These are phyloP conservation scores for Galendromus occidentalis DNA, from an alignment of 1,140 invertebrate genomes.

Conservation along the genomic window DNA sequence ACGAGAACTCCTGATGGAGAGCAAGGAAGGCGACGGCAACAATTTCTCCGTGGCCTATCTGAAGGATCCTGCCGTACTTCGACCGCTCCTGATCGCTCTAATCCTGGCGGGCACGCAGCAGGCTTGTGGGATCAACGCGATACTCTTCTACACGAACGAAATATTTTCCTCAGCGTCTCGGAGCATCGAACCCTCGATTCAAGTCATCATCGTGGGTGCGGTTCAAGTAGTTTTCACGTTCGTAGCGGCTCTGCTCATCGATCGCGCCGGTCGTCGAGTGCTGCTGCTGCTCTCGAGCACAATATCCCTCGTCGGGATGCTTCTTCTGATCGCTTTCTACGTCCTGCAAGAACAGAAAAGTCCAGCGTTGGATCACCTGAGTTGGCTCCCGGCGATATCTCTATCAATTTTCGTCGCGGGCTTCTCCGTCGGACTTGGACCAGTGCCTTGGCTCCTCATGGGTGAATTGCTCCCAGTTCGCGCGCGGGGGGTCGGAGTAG, in stretches of 20 bases:
- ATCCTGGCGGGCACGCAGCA: slow-evolving; percentile 86
- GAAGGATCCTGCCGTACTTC: slow-evolving; percentile 42
- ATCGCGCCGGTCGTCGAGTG: slow-evolving; percentile 59
- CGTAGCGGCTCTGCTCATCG: slow-evolving; percentile 57
- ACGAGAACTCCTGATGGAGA: slow-evolving; percentile 14
- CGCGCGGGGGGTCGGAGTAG: slow-evolving; percentile 60
- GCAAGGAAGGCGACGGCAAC: slow-evolving; percentile 29
- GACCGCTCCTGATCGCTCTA: slow-evolving; percentile 52
- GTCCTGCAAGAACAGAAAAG: slow-evolving; percentile 30
- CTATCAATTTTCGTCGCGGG: slow-evolving; percentile 66
- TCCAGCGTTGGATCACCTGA: slow-evolving; percentile 35
- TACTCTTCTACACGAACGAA: slow-evolving; percentile 69
- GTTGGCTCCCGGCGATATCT: slow-evolving; percentile 58
- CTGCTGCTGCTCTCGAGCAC: slow-evolving; percentile 50
- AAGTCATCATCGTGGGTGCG: slow-evolving; percentile 59
- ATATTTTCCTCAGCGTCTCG: slow-evolving; percentile 49
- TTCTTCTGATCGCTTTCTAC: slow-evolving; percentile 35
- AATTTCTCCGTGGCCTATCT: slow-evolving; percentile 33
- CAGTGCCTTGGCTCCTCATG: slow-evolving; percentile 83
- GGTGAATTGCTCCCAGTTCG: slow-evolving; percentile 70
- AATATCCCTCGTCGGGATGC: slow-evolving; percentile 35
- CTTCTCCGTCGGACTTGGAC: slow-evolving; percentile 73
- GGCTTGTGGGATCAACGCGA: slow-evolving; percentile 70
- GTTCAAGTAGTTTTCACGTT: slow-evolving; percentile 75
- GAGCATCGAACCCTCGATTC: slow-evolving; percentile 36